Base-by-base conservation (phyloP, 2,888 invertebrate species). In the Plagodis pulveraria region DNA sequence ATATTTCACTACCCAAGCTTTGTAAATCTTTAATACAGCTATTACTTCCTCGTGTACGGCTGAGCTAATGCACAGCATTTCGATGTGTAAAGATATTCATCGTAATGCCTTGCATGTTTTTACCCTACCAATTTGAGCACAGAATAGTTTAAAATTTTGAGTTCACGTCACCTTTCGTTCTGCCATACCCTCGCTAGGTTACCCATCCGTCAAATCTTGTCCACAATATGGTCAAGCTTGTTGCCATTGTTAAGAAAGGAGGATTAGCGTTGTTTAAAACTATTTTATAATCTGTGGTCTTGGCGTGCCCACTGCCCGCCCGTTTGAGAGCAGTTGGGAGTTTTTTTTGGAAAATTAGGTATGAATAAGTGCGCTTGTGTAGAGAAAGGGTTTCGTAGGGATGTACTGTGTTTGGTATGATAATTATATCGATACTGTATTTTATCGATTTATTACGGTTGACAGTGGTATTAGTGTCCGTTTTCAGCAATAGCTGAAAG, bases 191-290 rank as follows among this genome's bases (percentile, higher is more conserved):
- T 10, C 53, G 43, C 53, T 64, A 62, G 71, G 69, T 71, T 72
- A 48, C 76, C 78, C 74, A 82, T 82, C 83, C 74, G 73, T 85
- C 86, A 85, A 74, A 74, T 70, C 69, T 69, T 49, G 65, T 67
- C 77, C 70, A 78, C 84, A 88, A 86, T 87, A 80, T 87, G 90
- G 89, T 87, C 88, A 90, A 89, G 86, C 83, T 74, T 66, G 64
- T 68, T 61, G 60, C 71, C 74, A 86, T 84, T 89, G 87, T 84
- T 70, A 63, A 77, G 82, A 83, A 85, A 84, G 68, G 90, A 72
- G 89, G 90, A 89, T 90, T 91, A 89, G 80, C 40, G 10, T 40
- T 2, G 40, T 40, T 8, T 10, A 10, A 8, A 40, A 8, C 40
- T 40, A 10, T 10, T 40, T 5, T 5, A 8, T 40, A 40, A 2